Evolutionary conservation across 2,888 invertebrate species (phyloP).

Genomic region (Cerastis rubricosa): DNA sequence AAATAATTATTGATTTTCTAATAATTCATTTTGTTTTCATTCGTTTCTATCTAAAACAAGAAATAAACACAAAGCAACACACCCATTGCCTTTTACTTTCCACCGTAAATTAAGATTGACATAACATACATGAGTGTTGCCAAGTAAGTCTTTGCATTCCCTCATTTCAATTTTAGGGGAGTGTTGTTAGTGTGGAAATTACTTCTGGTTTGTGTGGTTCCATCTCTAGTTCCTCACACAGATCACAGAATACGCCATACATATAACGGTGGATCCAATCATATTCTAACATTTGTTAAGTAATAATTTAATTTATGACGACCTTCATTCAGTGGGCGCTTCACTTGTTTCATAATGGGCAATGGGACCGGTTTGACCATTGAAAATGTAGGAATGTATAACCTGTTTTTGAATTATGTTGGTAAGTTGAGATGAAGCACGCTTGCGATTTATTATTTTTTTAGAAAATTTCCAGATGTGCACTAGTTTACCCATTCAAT

Average conservation of each 20-base stretch:
- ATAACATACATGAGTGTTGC: constrained; percentile 62
- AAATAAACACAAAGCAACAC: constrained; percentile 85
- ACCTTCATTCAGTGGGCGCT: neutral
- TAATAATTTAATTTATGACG: neutral
- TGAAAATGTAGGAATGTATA: neutral
- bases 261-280: neutral
- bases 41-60: constrained; percentile 71
- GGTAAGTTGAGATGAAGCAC: neutral
- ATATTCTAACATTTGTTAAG: neutral
- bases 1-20: constrained; percentile 35
- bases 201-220: neutral
- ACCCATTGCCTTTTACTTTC: constrained; percentile 86
- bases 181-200: constrained; percentile 24
- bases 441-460: too few relatives aligned
- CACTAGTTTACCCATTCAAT: constrained; percentile 16
- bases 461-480: neutral
- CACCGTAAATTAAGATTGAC: constrained; percentile 83
- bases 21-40: constrained; percentile 54
- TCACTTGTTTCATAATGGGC: neutral
- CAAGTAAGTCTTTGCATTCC: constrained; percentile 36
- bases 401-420: neutral
- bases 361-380: neutral
- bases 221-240: neutral
- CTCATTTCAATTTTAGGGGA: constrained; percentile 14
- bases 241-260: neutral